A percentile compares a stretch with the other conserved stretches of the same genome.
Evolutionary conservation across 64 coral and sea anemone species (phyloP).

Genomic region (Montipora foliosa): DNA sequence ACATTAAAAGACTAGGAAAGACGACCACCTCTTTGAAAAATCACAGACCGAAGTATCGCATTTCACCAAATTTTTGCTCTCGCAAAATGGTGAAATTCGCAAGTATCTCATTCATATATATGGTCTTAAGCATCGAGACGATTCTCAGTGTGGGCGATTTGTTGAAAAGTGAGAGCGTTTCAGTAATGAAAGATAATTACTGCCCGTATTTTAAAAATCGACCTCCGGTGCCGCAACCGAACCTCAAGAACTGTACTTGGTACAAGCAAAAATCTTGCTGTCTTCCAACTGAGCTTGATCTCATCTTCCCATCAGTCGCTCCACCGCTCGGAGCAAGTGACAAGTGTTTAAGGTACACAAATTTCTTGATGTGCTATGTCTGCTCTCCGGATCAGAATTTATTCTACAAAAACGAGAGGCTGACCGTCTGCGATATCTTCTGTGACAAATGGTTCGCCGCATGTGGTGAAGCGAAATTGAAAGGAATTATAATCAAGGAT

Average conservation of each 20-base stretch:
- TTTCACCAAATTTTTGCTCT: background rate
- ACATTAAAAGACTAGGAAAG: slow-evolving; percentile 24
- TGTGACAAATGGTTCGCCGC: slow-evolving; percentile 80
- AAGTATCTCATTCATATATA: background rate
- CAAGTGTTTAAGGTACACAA: slow-evolving; percentile 70
- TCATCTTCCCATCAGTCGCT: slow-evolving; percentile 71
- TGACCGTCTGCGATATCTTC: slow-evolving; percentile 85
- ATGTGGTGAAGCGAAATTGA: slow-evolving; percentile 80
- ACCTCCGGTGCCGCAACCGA: slow-evolving; percentile 84
- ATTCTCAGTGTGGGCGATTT: background rate
- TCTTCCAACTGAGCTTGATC: slow-evolving; percentile 78
- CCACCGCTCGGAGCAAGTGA: slow-evolving; percentile 77
- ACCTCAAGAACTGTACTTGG: slow-evolving; percentile 95
- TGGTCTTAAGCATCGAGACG: background rate
- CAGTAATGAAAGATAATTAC: slow-evolving; percentile 62
- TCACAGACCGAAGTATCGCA: background rate
- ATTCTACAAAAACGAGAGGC: slow-evolving; percentile 82
- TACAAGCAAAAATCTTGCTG: slow-evolving; percentile 89
- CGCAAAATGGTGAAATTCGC: background rate
- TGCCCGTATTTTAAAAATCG: slow-evolving; percentile 98
- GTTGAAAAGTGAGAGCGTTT: background rate
- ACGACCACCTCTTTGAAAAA: background rate
- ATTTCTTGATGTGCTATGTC: slow-evolving; percentile 89
- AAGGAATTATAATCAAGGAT: slow-evolving; percentile 78
- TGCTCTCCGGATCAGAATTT: slow-evolving; percentile 89